A percentile compares a stretch with the other conserved stretches of the same genome.
These are phyloP conservation scores for Hydrozoanthus tunicans DNA, from an alignment of 64 coral and sea anemone genomes.

Conservation along the genomic window DNA sequence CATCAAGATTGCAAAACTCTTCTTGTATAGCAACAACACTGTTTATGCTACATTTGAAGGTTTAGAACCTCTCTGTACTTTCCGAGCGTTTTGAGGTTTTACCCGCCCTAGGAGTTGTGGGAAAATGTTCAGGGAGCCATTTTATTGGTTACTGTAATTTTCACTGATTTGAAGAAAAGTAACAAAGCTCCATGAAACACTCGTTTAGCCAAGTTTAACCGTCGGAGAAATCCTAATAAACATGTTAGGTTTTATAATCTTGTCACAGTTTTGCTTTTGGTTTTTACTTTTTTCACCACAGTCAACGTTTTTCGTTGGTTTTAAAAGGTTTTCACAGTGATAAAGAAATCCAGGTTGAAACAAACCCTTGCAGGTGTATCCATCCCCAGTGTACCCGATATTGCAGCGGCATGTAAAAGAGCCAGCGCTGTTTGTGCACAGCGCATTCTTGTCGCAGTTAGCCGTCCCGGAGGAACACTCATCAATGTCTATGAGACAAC, in stretches of 20 bases:
- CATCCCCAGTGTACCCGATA: slow-evolving; percentile 29
- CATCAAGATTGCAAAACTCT: too few species aligned
- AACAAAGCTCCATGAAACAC: too few species aligned
- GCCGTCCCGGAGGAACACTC: slow-evolving; percentile 35
- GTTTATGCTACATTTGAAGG: too few species aligned
- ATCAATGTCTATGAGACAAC: slow-evolving; percentile 55
- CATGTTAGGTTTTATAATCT: not conserved
- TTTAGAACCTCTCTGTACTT: too few species aligned
- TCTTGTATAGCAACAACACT: too few species aligned
- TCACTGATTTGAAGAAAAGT: too few species aligned
- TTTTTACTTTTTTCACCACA: not conserved
- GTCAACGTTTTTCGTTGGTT: not conserved
- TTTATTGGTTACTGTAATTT: too few species aligned
- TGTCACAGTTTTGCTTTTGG: not conserved
- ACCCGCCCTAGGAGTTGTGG: too few species aligned
- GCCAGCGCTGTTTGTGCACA: slow-evolving; percentile 50
- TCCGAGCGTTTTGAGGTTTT: too few species aligned
- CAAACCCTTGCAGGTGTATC: slow-evolving; percentile 25
- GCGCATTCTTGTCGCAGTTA: slow-evolving; percentile 55
- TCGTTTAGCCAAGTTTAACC: too few species aligned
- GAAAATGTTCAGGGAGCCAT: too few species aligned
- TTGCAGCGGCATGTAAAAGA: slow-evolving; percentile 44
- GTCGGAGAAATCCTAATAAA: not conserved
- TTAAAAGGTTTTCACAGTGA: not conserved
- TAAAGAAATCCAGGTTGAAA: slow-evolving; percentile 2